phyloP scores from a whole-genome alignment of 2,113 vertebrate species.

The Pterocles burchelli region DNA sequence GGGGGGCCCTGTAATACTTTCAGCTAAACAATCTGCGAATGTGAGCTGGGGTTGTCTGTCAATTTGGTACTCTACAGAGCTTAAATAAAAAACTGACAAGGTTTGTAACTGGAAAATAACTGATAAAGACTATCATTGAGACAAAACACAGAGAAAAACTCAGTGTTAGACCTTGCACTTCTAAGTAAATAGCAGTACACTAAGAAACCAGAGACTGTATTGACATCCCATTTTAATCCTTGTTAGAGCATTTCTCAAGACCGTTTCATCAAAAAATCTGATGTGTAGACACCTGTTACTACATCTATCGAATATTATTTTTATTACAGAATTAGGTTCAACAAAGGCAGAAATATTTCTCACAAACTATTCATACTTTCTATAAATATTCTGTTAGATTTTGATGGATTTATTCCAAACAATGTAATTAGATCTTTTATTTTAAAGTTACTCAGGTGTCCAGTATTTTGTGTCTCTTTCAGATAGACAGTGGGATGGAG shows the following conservation, averaged over 20 bases:
- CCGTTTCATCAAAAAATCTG: rapidly evolving
- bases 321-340: background rate
- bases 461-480: background rate
- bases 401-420: background rate
- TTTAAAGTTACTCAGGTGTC: background rate
- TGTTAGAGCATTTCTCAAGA: background rate
- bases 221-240: background rate
- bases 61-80: background rate
- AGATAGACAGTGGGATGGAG: background rate
- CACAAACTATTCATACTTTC: background rate
- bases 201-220: background rate
- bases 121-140: background rate
- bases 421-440: background rate
- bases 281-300: background rate
- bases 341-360: background rate
- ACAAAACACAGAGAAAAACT: background rate
- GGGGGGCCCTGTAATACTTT: background rate
- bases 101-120: background rate
- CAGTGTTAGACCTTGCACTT: background rate
- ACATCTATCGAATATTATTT: background rate
- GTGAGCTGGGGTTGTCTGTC: background rate
- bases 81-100: background rate
- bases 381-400: background rate
- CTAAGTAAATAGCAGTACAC: background rate
- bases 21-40: background rate